A percentile compares a stretch with the other conserved stretches of the same genome.
phyloP scores from a whole-genome alignment of 2,888 invertebrate genomes.

The Galeruca laticollis region DNA sequence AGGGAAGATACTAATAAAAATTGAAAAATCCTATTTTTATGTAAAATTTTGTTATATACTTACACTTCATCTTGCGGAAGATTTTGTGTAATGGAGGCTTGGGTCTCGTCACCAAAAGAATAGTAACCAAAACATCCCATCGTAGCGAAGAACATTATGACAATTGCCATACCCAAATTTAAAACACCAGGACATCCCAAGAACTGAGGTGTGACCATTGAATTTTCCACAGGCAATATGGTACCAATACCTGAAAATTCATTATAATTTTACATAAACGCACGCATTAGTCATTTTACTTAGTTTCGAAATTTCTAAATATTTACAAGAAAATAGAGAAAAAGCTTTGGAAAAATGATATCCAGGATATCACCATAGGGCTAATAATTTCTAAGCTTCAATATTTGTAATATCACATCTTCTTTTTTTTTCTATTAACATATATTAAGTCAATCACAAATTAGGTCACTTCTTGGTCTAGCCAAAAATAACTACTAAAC shows the following conservation, averaged over 20 bases:
- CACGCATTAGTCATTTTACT: not conserved
- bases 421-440: too few relatives aligned
- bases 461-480: too few relatives aligned
- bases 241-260: slow-evolving; percentile 75
- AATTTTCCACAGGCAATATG: slow-evolving; percentile 95
- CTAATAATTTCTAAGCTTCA: too few relatives aligned
- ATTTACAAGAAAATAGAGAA: too few relatives aligned
- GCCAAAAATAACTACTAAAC: too few relatives aligned
- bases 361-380: too few relatives aligned
- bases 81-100: slow-evolving; percentile 86
- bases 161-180: slow-evolving; percentile 87
- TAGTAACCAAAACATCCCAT: slow-evolving; percentile 94
- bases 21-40: too few relatives aligned
- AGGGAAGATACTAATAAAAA: too few relatives aligned
- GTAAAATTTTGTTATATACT: slow-evolving; percentile 66
- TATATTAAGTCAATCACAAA: too few relatives aligned
- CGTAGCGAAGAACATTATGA: slow-evolving; percentile 81
- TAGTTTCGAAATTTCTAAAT: too few relatives aligned
- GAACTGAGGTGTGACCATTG: slow-evolving; percentile 85
- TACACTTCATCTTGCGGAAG: slow-evolving; percentile 76
- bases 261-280: not conserved
- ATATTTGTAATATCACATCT: too few relatives aligned
- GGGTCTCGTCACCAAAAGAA: slow-evolving; percentile 80
- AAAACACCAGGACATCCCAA: slow-evolving; percentile 87
- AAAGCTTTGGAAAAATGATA: not conserved